These are phyloP conservation scores for Calliscelio sp. DNA, from an alignment of 2,888 invertebrate genomes.

Conservation along the genomic window DNA sequence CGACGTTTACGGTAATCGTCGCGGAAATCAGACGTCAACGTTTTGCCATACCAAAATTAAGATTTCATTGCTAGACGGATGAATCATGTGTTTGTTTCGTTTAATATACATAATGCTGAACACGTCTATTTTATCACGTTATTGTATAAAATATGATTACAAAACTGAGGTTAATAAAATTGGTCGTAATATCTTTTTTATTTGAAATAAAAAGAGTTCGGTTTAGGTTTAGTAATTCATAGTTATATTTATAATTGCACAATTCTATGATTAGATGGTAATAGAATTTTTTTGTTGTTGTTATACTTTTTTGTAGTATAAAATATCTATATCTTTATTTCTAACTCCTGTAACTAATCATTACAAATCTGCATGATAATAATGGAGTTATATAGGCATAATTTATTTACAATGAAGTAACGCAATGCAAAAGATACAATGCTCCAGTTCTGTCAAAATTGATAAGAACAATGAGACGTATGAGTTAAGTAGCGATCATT, in stretches of 20 bases:
- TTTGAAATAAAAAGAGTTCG: too few species aligned
- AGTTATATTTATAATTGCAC: too few species aligned
- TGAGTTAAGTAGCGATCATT: conserved; percentile 40
- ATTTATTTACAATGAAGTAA: conserved; percentile 32
- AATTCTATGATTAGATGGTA: too few species aligned
- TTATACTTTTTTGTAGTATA: too few species aligned
- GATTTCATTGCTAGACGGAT: conserved; percentile 14
- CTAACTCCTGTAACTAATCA: not conserved
- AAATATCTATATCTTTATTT: too few species aligned
- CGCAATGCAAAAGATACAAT: conserved; percentile 18
- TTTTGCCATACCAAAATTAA: conserved; percentile 7
- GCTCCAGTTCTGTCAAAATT: conserved; percentile 41
- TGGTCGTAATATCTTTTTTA: too few species aligned
- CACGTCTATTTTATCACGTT: too few species aligned
- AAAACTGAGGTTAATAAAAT: too few species aligned
- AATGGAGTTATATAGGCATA: conserved; percentile 13
- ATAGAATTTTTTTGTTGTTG: too few species aligned
- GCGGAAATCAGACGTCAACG: conserved; percentile 53
- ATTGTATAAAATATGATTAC: too few species aligned
- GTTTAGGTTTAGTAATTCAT: too few species aligned
- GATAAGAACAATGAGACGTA: conserved; percentile 54
- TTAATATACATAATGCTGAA: not conserved
- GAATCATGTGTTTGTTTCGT: not conserved
- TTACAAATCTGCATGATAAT: conserved; percentile 7
- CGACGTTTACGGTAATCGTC: conserved; percentile 63